Base-by-base conservation (phyloP, 2,888 invertebrate species). In the Lepidocyrtoides sp. region DNA sequence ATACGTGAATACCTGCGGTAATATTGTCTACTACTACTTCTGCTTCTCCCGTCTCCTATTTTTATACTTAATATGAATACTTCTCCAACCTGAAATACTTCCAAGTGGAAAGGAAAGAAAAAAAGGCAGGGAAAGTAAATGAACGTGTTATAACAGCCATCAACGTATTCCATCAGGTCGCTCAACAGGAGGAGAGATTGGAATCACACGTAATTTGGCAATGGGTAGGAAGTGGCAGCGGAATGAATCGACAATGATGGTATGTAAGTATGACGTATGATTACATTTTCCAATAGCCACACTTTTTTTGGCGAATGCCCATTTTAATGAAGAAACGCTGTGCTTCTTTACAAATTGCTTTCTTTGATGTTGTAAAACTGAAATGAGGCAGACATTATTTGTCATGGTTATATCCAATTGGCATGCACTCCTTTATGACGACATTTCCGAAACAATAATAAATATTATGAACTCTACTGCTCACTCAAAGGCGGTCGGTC, bases 361-460 rank as follows among this genome's bases (percentile, higher is more conserved):
- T 60, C 82, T 82, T 63, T 66, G 29, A 51, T 57, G 84, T 23
- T 26, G 26, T 69, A 51, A 72, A 60, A 41, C 63, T 75, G 75
- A 63, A 77, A 60, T 48, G 86, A 75, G 86, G 44, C 60, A 77
- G 17, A 44, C 75, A 63, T 57, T 75, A 86, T 60, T 75, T 60
- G 66, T 69, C 84, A 72, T 26, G 86, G 60, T 86, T 86, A 86
- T 77, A 60, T 86, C 77, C 60, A 77, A 29, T 60, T 77, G 26
- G 77, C 86, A 77, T 86, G 82, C 41, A 63, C 48, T 48, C 14
- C 26, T 12, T 66, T 66, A 66, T 7, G n/a, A 66, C 66, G 36
- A 36, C 36, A 36, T 29, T 66, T 29, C 17, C 29, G 20, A 36
- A 69, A n/a, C 17, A n/a, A n/a, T 36, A 29, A 63, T 63, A 63